Percentiles rank a stretch among this genome's conserved stretches.
Evolutionary conservation across 2,888 invertebrate genomes (phyloP).

Genomic region (Chrysolina oricalcia): DNA sequence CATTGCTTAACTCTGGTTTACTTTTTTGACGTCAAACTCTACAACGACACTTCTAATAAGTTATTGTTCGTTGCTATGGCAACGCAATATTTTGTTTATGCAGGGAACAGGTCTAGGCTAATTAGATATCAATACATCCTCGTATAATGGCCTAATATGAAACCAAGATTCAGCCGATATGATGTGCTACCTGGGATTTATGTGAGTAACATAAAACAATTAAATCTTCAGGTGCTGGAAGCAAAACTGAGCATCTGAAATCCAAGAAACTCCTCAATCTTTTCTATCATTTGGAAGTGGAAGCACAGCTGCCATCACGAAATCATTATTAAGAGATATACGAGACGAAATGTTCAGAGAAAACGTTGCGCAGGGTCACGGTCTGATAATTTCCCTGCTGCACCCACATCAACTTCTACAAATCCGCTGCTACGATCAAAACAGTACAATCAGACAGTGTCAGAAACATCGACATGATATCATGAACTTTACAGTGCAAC

Average conservation of each 20-base stretch:
- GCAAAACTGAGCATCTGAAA: background rate
- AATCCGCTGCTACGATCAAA: background rate
- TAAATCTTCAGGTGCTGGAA: background rate
- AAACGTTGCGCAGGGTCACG: conserved; percentile 52
- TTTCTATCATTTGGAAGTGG: background rate
- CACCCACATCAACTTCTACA: conserved; percentile 40
- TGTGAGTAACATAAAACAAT: too few relatives aligned
- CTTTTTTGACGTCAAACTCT: too few relatives aligned
- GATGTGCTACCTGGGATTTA: too few relatives aligned
- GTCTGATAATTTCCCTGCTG: conserved; percentile 52
- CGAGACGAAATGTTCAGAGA: conserved; percentile 27
- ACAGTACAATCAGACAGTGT: background rate
- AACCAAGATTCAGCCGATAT: too few relatives aligned
- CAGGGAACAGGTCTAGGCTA: too few relatives aligned
- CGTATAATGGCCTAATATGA: too few relatives aligned
- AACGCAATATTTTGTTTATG: too few relatives aligned
- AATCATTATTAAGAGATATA: conserved; percentile 14
- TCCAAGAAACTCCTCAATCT: background rate
- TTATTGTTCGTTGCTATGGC: too few relatives aligned
- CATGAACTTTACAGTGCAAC: background rate
- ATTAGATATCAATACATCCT: too few relatives aligned
- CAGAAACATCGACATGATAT: background rate
- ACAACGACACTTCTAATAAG: too few relatives aligned
- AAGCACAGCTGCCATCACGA: background rate
- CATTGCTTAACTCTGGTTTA: too few relatives aligned